phyloP scores from a whole-genome alignment of 1,140 invertebrate species.

The Seison nebaliae region DNA sequence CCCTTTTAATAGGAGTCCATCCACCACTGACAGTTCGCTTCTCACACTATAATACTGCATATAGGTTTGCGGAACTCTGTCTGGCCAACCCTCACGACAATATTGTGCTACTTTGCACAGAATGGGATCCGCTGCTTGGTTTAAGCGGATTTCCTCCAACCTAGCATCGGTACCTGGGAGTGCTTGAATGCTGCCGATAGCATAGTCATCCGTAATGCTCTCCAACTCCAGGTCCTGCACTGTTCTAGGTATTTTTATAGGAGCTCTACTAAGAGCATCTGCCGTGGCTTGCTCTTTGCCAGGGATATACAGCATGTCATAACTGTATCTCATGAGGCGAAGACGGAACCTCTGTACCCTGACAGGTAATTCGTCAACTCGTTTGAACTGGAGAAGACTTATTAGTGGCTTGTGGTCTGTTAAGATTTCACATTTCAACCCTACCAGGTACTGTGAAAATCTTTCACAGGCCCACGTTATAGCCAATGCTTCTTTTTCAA shows the following conservation, averaged over 20 bases:
- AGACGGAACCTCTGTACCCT: slow-evolving; percentile 6
- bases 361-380: slow-evolving; percentile 6
- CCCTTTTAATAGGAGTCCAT: too few relatives aligned
- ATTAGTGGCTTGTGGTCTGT: slow-evolving; percentile 23
- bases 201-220: too few relatives aligned
- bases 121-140: too few relatives aligned
- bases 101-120: too few relatives aligned
- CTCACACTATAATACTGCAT: too few relatives aligned
- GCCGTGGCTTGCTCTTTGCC: slow-evolving; percentile 11
- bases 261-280: slow-evolving; percentile 8
- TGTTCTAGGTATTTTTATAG: slow-evolving; percentile 1
- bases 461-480: slow-evolving; percentile 20
- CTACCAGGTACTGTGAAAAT: slow-evolving; percentile 26
- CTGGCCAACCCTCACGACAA: too few relatives aligned
- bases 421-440: slow-evolving; percentile 16
- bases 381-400: slow-evolving; percentile 18
- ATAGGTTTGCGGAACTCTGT: too few relatives aligned
- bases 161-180: too few relatives aligned
- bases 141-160: too few relatives aligned
- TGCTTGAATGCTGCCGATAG: too few relatives aligned
- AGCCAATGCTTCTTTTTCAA: slow-evolving; percentile 28
- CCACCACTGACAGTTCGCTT: too few relatives aligned
- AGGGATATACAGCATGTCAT: slow-evolving; percentile 7
- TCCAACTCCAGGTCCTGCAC: too few relatives aligned
- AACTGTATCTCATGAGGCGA: slow-evolving; percentile 9